Evolutionary conservation across 2,888 invertebrate genomes (phyloP).

Genomic region (Dexiosoma caninum): DNA sequence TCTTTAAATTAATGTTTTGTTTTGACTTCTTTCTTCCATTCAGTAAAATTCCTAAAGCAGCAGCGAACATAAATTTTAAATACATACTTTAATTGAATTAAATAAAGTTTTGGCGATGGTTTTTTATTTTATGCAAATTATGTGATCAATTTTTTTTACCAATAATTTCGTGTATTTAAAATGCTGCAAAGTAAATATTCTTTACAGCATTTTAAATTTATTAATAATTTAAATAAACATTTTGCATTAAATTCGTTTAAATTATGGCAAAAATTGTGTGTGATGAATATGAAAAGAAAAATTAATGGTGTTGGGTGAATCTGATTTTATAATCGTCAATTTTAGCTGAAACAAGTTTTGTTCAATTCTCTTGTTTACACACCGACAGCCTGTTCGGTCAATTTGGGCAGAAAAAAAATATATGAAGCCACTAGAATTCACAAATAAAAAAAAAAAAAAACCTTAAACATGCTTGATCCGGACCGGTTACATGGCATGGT

Average conservation of each 20-base stretch:
- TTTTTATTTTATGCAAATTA: conserved; percentile 29
- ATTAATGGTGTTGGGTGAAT: no score
- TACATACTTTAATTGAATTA: conserved; percentile 41
- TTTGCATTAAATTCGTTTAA: conserved; percentile 33
- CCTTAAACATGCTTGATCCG: no score
- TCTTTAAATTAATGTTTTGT: conserved; percentile 49
- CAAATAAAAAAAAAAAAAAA: no score
- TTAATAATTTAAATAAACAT: background rate
- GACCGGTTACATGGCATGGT: no score
- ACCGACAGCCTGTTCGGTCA: no score
- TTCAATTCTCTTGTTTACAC: no score
- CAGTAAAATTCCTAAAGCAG: conserved; percentile 11
- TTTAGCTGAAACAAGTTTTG: no score
- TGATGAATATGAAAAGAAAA: background rate
- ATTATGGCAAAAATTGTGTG: conserved; percentile 33
- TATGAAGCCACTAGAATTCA: no score
- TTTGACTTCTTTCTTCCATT: conserved; percentile 52
- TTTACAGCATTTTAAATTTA: conserved; percentile 20
- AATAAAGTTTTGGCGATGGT: background rate
- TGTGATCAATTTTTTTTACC: background rate
- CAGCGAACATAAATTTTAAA: background rate
- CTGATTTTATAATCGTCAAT: no score
- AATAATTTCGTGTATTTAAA: conserved; percentile 1
- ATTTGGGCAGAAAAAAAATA: no score
- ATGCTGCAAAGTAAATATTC: conserved; percentile 39